Conservation (phyloP, 2,797 vertebrate genomes). For the Gymnoscopelus braueri region DNA sequence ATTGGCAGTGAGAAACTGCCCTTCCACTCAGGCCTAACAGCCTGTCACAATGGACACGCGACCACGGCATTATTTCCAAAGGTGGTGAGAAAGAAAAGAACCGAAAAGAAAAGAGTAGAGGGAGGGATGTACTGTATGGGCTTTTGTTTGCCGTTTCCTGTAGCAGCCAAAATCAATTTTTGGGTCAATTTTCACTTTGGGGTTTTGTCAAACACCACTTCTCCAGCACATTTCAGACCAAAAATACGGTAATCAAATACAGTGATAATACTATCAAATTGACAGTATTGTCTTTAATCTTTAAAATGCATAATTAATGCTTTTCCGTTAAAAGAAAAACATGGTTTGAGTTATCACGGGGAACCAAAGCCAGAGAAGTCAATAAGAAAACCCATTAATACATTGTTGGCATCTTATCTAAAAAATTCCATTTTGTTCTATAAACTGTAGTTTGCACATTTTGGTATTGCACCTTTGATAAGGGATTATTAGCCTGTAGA, state of each 20-base stretch:
- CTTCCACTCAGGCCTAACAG: slow-evolving; percentile 15
- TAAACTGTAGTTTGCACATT: too few species aligned
- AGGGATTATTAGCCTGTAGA: too few species aligned
- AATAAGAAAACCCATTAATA: slow-evolving; percentile 43
- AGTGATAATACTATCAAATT: not conserved
- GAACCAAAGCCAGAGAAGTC: slow-evolving; percentile 1
- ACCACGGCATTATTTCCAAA: slow-evolving; percentile 13
- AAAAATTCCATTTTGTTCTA: too few species aligned
- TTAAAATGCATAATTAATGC: too few species aligned
- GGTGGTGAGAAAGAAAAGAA: too few species aligned
- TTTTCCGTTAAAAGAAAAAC: too few species aligned
- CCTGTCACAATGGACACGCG: slow-evolving; percentile 47
- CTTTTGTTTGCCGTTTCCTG: slow-evolving; percentile 16
- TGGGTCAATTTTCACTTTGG: slow-evolving; percentile 7
- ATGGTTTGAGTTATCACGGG: too few species aligned
- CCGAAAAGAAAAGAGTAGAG: too few species aligned
- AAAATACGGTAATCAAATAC: slow-evolving; percentile 13
- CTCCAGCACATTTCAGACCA: too few species aligned
- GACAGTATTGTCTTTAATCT: too few species aligned
- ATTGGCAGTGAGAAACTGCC: slow-evolving; percentile 32
- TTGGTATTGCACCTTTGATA: too few species aligned
- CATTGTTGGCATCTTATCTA: too few species aligned
- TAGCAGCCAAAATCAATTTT: slow-evolving; percentile 34
- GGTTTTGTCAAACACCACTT: slow-evolving; percentile 17
- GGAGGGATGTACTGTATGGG: not conserved